Conservation (phyloP, 2,888 invertebrate genomes). For the Capitulum mitella region DNA sequence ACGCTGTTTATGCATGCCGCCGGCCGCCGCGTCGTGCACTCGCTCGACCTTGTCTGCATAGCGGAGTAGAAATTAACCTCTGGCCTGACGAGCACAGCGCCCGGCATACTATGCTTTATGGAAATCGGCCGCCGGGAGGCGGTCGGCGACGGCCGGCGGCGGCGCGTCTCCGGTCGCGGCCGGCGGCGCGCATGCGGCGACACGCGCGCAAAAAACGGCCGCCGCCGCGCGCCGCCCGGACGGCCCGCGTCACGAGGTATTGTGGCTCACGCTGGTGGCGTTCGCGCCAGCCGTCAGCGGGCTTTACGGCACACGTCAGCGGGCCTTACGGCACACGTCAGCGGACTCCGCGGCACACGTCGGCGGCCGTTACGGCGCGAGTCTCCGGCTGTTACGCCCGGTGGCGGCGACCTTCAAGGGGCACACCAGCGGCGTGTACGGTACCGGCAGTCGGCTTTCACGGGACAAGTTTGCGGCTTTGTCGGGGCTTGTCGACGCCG, state of each 20-base stretch:
- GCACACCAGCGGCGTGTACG: too few relatives aligned
- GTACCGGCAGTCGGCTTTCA: too few relatives aligned
- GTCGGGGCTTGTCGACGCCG: too few relatives aligned
- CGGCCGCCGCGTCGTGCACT: background rate
- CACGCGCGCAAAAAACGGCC: background rate
- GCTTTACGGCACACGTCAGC: background rate
- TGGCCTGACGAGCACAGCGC: background rate
- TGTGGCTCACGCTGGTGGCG: background rate
- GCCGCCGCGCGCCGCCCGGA: background rate
- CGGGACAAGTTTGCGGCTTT: too few relatives aligned
- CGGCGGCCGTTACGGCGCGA: background rate
- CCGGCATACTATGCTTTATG: background rate
- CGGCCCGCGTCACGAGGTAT: too few relatives aligned
- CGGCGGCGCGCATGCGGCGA: background rate
- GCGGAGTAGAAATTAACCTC: slow-evolving; percentile 18
- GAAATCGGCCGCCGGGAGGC: background rate
- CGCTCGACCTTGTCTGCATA: slow-evolving; percentile 14
- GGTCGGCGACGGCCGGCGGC: background rate
- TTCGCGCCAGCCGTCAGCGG: background rate
- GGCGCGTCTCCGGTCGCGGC: background rate
- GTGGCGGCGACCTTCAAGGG: background rate
- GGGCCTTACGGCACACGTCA: background rate
- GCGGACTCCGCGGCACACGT: background rate
- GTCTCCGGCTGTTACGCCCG: background rate
- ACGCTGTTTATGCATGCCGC: slow-evolving; percentile 12